Conservation (phyloP, 2,113 vertebrate genomes). For the Ptyas mucosa region DNA sequence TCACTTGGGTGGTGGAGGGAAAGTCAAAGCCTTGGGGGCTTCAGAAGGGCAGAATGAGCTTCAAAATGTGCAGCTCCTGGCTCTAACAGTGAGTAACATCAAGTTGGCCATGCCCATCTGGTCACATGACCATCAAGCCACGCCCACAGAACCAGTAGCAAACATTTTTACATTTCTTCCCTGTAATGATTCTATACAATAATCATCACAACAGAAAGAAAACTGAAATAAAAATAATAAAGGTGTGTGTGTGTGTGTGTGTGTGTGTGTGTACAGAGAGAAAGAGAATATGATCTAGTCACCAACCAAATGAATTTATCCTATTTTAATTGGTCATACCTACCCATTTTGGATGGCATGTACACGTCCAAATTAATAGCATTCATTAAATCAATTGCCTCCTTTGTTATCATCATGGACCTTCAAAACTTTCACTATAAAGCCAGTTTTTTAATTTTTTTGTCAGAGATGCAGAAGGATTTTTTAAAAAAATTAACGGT, state of each 20-base stretch:
- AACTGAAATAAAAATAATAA: neutral
- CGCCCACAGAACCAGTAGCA: too few species aligned
- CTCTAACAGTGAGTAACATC: too few species aligned
- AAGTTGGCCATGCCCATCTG: too few species aligned
- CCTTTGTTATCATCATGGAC: neutral
- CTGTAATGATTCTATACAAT: neutral
- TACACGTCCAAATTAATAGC: neutral
- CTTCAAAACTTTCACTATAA: neutral
- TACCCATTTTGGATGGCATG: neutral
- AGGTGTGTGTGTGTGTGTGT: too few species aligned
- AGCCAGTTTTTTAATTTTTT: neutral
- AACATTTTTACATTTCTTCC: too few species aligned
- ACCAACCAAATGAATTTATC: neutral
- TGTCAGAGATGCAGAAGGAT: neutral
- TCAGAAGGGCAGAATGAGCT: too few species aligned
- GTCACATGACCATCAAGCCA: too few species aligned
- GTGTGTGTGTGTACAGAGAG: neutral
- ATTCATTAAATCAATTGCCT: neutral
- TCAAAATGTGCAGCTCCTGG: too few species aligned
- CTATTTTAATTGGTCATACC: neutral
- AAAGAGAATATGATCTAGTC: neutral
- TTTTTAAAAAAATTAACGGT: neutral
- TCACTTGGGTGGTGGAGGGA: too few species aligned
- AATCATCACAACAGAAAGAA: neutral
- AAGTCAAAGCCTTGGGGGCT: too few species aligned